Evolutionary conservation across 2,113 vertebrate species (phyloP).

Genomic region (Mandrillus leucophaeus): DNA sequence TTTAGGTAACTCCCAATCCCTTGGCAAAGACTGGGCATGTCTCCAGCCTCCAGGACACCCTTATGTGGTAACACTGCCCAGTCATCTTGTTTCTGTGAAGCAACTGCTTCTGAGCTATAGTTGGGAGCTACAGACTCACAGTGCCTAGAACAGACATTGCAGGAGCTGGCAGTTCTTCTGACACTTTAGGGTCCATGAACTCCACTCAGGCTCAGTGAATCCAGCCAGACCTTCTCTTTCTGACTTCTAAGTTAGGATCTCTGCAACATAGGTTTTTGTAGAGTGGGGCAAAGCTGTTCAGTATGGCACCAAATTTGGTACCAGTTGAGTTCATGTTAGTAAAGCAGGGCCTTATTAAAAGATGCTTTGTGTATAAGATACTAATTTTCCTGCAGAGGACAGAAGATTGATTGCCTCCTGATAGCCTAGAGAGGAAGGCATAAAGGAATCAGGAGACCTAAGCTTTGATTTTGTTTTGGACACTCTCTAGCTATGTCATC

Average conservation of each 20-base stretch:
- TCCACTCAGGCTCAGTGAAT: not conserved
- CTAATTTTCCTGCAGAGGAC: conserved; percentile 31
- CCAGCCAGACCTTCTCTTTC: not conserved
- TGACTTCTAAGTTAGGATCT: not conserved
- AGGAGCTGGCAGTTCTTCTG: not conserved
- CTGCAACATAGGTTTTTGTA: not conserved
- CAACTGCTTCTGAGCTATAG: not conserved
- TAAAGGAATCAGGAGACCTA: not conserved
- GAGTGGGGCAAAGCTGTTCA: not conserved
- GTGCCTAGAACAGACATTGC: not conserved
- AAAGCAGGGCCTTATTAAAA: not conserved
- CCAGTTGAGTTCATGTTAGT: not conserved
- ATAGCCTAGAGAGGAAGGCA: not conserved
- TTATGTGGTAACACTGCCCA: not conserved
- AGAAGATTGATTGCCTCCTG: not conserved
- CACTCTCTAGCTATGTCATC: not conserved
- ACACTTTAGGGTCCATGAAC: not conserved
- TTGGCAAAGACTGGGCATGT: not conserved
- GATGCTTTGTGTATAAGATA: not conserved
- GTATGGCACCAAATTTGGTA: not conserved
- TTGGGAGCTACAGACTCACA: not conserved
- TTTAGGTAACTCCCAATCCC: not conserved
- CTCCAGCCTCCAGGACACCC: not conserved
- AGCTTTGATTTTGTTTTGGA: conserved; percentile 32
- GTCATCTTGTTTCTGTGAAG: not conserved